These are phyloP conservation scores for Scaptomyza hsui DNA, from an alignment of 1,140 invertebrate genomes.

Conservation along the genomic window DNA sequence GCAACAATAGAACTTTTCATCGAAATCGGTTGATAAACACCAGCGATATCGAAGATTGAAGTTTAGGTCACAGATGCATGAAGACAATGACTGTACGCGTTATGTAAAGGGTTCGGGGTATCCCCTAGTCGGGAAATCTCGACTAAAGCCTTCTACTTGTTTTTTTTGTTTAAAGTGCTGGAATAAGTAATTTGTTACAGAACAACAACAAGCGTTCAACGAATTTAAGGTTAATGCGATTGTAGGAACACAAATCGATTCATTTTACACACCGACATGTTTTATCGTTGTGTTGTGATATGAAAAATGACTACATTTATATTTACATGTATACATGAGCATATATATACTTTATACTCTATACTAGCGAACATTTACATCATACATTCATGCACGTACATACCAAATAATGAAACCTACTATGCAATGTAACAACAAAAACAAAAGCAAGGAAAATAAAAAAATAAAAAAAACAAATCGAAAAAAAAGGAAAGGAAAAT, in stretches of 20 bases:
- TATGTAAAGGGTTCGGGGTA: too few relatives aligned
- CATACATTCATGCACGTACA: slow-evolving; percentile 30
- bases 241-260: slow-evolving; percentile 28
- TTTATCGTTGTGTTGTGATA: slow-evolving; percentile 48
- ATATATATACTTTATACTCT: slow-evolving; percentile 14
- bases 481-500: slow-evolving; percentile 51
- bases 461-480: slow-evolving; percentile 15
- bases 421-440: slow-evolving; percentile 52
- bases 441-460: slow-evolving; percentile 15
- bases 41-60: too few relatives aligned
- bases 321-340: neutral
- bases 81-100: too few relatives aligned
- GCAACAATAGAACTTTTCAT: too few relatives aligned
- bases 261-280: slow-evolving; percentile 41
- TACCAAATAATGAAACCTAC: slow-evolving; percentile 51
- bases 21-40: too few relatives aligned
- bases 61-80: too few relatives aligned
- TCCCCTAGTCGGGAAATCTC: too few relatives aligned
- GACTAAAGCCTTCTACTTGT: too few relatives aligned
- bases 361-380: slow-evolving; percentile 19
- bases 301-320: slow-evolving; percentile 25
- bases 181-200: too few relatives aligned
- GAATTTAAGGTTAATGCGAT: slow-evolving; percentile 27
- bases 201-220: neutral
- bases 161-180: slow-evolving; percentile 7